These are phyloP conservation scores for Hyla sarda DNA, from an alignment of 2,113 vertebrate species.

Conservation along the genomic window DNA sequence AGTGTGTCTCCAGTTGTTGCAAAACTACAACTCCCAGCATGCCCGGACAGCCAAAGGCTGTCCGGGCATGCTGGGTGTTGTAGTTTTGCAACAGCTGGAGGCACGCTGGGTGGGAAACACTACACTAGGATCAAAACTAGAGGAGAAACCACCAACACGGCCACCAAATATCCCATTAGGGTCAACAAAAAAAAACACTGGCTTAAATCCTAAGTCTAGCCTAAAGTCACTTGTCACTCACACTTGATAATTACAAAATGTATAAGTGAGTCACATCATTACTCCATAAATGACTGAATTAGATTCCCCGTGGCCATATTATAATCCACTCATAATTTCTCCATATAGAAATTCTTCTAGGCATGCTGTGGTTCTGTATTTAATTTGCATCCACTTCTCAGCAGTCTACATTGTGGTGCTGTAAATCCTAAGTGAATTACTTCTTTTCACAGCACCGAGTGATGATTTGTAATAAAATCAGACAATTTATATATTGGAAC, in stretches of 20 bases:
- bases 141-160: not conserved
- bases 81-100: too few relatives aligned
- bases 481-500: conserved; percentile 32
- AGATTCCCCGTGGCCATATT: not conserved
- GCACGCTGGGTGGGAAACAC: too few relatives aligned
- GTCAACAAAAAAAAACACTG: not conserved
- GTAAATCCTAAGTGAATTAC: conserved; percentile 38
- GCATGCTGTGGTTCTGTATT: conserved; percentile 9
- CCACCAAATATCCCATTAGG: not conserved
- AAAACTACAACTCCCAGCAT: too few relatives aligned
- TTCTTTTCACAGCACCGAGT: conserved; percentile 28
- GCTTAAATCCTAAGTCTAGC: not conserved
- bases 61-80: too few relatives aligned
- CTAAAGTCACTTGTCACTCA: not conserved
- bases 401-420: conserved; percentile 24
- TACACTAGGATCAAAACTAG: not conserved
- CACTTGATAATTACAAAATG: not conserved
- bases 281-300: conserved; percentile 3
- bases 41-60: too few relatives aligned
- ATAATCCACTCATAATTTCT: not conserved
- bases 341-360: not conserved
- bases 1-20: too few relatives aligned
- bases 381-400: conserved; percentile 30
- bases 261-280: not conserved
- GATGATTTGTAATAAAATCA: conserved; percentile 52